Evolutionary conservation across 2,113 vertebrate genomes (phyloP), one percentile per base, ranked within the genome.

Genomic region (human): DNA sequence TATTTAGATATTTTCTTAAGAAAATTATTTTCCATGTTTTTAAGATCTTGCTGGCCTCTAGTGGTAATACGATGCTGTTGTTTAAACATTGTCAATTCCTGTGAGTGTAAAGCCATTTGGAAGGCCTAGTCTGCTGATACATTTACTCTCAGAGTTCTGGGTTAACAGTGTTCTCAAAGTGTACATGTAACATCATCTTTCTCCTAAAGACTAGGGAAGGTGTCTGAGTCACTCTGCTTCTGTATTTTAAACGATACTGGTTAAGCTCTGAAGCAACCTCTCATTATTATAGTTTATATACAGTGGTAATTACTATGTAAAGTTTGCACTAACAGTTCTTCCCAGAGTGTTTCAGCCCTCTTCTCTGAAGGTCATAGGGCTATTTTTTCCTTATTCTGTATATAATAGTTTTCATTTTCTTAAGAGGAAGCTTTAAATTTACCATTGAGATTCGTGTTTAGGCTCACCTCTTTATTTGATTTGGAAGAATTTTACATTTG

Each of bases 31-130:
- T 92, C 40, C 48, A 18, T 68, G n/a, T 98, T 97, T 61, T 68
- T 96, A 97, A 98, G 98, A 96, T 96, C 98, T 97, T 98, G 92
- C 97, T 98, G 98, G 96, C 98, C 97, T 98, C 98, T 99, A 98
- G 98, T 97, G 99, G 98, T 85, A 93, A 94, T 48, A 57, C 85
- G 75, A 72, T 55, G 90, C 64, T 95, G 90, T 30, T 64, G 72
- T 96, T 78, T 0, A 14, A 32, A 80, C 48, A 17, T 52, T 87
- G 45, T 50, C 40, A 75, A 17, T 87, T 96, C 66, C 89, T 90
- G 2, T 0, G 22, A 43, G 8, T 83, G n/a, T 45, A 94, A 87
- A 87, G 59, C 43, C 59, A 50, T 70, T 84, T 97, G 81, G 17
- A 95, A 93, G 45, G 57, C 38, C 7, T 16, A 52, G 22, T 79